Evolutionary conservation across 2,113 vertebrate species (phyloP).

Genomic region (Meles meles): DNA sequence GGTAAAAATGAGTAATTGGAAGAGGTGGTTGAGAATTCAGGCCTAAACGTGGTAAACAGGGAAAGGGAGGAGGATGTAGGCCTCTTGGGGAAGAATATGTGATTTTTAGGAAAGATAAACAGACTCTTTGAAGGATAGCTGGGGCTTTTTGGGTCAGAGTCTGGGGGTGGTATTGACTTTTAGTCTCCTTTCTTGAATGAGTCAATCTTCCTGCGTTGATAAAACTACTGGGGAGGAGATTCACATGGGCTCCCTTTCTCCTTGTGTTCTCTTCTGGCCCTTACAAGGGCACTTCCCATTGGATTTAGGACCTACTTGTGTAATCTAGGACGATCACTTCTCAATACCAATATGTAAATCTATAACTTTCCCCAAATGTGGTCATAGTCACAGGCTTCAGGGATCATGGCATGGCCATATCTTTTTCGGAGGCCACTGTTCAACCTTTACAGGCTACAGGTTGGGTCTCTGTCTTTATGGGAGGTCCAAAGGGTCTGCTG

Average conservation of each 20-base stretch:
- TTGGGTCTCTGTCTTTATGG: background rate
- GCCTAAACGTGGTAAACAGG: background rate
- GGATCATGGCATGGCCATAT: background rate
- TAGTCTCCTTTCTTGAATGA: background rate
- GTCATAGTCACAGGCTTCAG: background rate
- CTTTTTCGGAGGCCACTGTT: background rate
- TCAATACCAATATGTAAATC: background rate
- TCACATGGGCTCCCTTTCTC: background rate
- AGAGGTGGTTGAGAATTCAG: background rate
- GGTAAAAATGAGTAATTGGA: background rate
- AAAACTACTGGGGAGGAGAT: background rate
- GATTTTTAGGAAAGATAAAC: background rate
- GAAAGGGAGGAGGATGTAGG: background rate
- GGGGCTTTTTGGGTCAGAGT: background rate
- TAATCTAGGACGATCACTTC: background rate
- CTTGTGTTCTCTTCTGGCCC: background rate
- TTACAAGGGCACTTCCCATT: background rate
- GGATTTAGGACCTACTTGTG: background rate
- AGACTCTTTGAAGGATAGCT: background rate
- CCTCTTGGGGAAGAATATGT: background rate
- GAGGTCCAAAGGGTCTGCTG: background rate
- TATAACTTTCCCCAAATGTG: background rate
- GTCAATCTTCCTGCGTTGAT: background rate
- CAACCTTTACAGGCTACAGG: background rate
- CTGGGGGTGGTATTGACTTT: background rate